phyloP scores from a whole-genome alignment of 2,888 invertebrate genomes.

The Desoria tigrina region DNA sequence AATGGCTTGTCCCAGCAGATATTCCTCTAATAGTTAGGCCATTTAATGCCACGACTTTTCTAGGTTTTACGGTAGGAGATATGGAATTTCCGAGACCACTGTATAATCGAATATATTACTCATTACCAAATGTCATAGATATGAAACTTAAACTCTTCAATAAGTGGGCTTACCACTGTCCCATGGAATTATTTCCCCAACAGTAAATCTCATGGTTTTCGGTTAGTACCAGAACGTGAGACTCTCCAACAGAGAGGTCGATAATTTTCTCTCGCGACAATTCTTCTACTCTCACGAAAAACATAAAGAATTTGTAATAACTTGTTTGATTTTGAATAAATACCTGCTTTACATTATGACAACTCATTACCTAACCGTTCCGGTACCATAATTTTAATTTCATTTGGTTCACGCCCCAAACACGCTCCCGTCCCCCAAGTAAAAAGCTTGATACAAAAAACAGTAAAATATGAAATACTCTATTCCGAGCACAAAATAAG shows the following conservation, averaged over 20 bases:
- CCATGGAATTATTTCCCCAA: constrained; percentile 66
- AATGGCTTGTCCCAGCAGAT: constrained; percentile 67
- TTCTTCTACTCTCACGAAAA: constrained; percentile 63
- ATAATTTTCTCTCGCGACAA: constrained; percentile 61
- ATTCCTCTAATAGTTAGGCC: constrained; percentile 64
- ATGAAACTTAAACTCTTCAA: no score
- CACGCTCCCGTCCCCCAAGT: constrained; percentile 67
- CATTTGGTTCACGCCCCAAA: constrained; percentile 64
- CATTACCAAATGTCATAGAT: no score
- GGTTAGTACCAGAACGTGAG: constrained; percentile 65
- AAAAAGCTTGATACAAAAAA: constrained; percentile 59
- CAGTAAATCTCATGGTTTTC: constrained; percentile 59
- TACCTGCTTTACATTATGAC: no score
- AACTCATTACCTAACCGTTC: no score
- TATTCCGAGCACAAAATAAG: neutral
- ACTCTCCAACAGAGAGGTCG: constrained; percentile 66
- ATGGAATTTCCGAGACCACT: constrained; percentile 67
- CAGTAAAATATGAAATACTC: constrained; percentile 17
- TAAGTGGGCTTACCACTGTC: constrained; percentile 54
- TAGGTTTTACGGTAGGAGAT: constrained; percentile 63
- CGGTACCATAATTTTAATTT: constrained; percentile 63
- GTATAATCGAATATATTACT: constrained; percentile 55
- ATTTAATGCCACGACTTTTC: constrained; percentile 63
- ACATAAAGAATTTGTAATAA: no score
- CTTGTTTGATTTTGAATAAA: no score